Evolutionary conservation across 2,888 invertebrate species (phyloP), one percentile per base, ranked within the genome.

Genomic region (Ariolimax columbianus): DNA sequence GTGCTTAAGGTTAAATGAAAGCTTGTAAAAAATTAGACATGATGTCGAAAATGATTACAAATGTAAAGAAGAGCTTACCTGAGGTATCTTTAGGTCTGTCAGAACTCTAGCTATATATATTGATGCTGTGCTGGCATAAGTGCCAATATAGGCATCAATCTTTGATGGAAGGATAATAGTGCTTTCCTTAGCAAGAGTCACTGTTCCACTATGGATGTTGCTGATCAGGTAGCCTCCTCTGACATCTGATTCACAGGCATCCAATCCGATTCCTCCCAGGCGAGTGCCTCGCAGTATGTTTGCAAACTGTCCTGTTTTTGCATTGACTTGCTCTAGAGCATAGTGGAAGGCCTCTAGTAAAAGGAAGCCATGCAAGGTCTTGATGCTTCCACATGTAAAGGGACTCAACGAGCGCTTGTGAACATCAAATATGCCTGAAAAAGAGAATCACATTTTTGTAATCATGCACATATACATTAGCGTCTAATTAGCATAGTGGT

Each of bases 271-370:
- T 3, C 92, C 92, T 9, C 93, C 93, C 33, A 93, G 88, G 40
- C 86, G 89, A 6, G 92, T 89, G 11, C 92, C 91, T 11, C 86
- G 88, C 68, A 93, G 86, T 43, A 90, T 89, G 80, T 90, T 81
- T 1, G 88, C 86, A 87, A 93, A 93, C 72, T 88, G 89, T n/a
- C 93, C 93, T 17, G 90, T 68, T 73, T 92, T 92, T 51, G 89
- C 88, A 63, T 84, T 93, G 40, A 93, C 92, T 82, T 89, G 85
- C 23, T 89, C 85, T 6, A 93, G 87, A 73, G 93, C 93, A 86
- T 90, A 93, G 82, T 93, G 91, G 89, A 93, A 93, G 1, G 92
- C 92, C 83, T 93, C 93, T 19, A 92, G 87, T 4, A 92, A 91
- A 80, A 92, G 92, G 88, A 91, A 92, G 0, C 93, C 93, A 83